Evolutionary conservation across 2,113 vertebrate species (phyloP), one percentile per base, ranked within the genome.

Genomic region (Thryonomys swinderianus): DNA sequence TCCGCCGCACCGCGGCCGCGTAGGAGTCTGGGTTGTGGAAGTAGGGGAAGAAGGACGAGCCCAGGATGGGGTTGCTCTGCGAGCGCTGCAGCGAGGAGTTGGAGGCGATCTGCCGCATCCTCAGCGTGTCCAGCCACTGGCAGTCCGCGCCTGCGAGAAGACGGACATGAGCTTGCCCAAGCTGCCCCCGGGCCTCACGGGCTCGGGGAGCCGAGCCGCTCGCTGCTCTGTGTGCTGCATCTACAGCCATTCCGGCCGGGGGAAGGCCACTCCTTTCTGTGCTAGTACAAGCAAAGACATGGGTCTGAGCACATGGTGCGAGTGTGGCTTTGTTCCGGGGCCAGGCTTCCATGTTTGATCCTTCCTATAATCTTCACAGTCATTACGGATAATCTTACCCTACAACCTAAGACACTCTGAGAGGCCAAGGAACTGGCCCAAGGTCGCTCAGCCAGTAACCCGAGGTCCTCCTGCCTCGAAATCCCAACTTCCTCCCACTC

Each of bases 1-100:
- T 99, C 97, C 99, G 98, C 51, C 99, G 98, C 87, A 99, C 98
- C 0, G 99, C 99, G 12, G 99, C 99, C 0, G 99, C 99, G 0
- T 99, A 99, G n/a, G 98, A 99, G 84, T 95, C 98, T 96, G 99
- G 99, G 97, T 98, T 98, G 57, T 67, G 98, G 2, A 99, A 98
- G 90, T 97, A 99, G 7, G 99, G 98, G 95, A 99, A 99, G 97
- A 99, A 99, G 13, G 99, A 99, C 97, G 87, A 99, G 86, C 0
- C 98, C 98, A 96, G 97, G 1, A 99, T 98, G 9, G 98, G 99
- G 48, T 99, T 98, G 48, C 98, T 98, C n/a, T 97, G 98, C 67
- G 98, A 95, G 5, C 98, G 98, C 90, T 98, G 98, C 5, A 98
- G 94, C 10, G 99, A 98, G 87, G 97, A 61, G 71, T 98, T 98